Base-by-base conservation (phyloP, 2,113 vertebrate genomes). In the Ursus arctos region DNA sequence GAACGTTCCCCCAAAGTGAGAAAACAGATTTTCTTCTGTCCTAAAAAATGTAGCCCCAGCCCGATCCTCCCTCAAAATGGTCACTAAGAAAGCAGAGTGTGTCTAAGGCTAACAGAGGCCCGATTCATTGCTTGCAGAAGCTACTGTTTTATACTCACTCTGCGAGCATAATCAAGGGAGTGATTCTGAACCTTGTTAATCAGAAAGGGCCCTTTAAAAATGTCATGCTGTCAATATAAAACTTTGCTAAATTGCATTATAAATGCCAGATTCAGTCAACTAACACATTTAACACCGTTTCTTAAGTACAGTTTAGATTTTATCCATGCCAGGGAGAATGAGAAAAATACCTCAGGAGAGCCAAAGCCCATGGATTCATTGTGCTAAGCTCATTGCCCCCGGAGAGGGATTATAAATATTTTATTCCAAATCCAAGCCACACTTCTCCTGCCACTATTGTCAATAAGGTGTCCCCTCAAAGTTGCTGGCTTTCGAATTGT, bases 161-260 rank as follows among this genome's bases (percentile, higher is more conserved):
- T 76, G 88, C 94, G 96, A 98, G 98, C 86, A 65, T 97, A 98
- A 98, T 97, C 98, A 98, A 88, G 98, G 98, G 98, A 98, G 97
- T 71, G 98, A 98, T 99, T 98, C 94, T 89, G 89, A 98, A 96
- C 98, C 98, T 98, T 98, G 98, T 99, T 99, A 98, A 99, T 98
- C 98, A 98, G 97, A 98, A 97, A 97, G 83, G 88, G 92, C 97
- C 98, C 98, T 98, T 98, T 98, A 98, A 98, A 98, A 97, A 98
- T 98, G 97, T 98, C 90, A 49, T 80, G 94, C 96, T 98, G 98
- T 98, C 92, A 92, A 92, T 98, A 98, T 98, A 98, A 98, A 98
- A 98, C 97, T 98, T 98, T 96, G 98, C 95, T 97, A 98, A 98
- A 98, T 90, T 97, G 96, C 97, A 97, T 97, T 98, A 98, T 98